A percentile compares a stretch with the other conserved stretches of the same genome.
phyloP scores from a whole-genome alignment of 2,113 vertebrate genomes.

The Ramphastos sulfuratus region DNA sequence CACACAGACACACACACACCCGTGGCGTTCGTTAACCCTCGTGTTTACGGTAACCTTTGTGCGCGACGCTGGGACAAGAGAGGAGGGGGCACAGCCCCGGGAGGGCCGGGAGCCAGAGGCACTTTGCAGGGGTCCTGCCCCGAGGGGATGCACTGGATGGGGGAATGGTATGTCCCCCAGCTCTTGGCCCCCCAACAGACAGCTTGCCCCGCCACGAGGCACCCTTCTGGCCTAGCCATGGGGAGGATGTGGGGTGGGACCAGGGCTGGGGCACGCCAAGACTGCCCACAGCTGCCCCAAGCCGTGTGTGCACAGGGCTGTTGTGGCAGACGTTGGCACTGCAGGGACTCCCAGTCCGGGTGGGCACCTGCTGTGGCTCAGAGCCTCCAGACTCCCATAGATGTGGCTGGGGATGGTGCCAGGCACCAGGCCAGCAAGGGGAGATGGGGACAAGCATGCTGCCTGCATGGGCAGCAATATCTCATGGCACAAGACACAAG shows the following conservation, averaged over 20 bases:
- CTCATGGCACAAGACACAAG: background rate
- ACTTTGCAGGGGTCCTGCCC: constrained; percentile 21
- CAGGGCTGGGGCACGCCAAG: background rate
- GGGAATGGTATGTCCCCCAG: background rate
- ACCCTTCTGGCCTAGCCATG: background rate
- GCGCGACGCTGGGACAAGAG: constrained; percentile 57
- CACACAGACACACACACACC: background rate
- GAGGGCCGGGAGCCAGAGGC: constrained; percentile 10
- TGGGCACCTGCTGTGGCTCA: background rate
- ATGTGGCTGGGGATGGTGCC: background rate
- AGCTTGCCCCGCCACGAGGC: background rate
- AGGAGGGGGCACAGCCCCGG: constrained; percentile 32
- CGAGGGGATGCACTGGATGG: background rate
- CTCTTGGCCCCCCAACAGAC: background rate
- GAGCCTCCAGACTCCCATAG: background rate
- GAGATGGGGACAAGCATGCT: background rate
- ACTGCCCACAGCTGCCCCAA: accelerated
- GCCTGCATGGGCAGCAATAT: background rate
- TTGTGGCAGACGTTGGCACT: background rate
- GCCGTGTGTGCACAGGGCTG: background rate
- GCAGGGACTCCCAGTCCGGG: background rate
- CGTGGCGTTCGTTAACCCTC: constrained; percentile 57
- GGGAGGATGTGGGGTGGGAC: background rate
- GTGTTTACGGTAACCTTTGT: constrained; percentile 64
- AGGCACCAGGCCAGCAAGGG: background rate